Evolutionary conservation across 2,113 vertebrate species (phyloP), one percentile per base, ranked within the genome.

Genomic region (Ailuropoda melanoleuca): DNA sequence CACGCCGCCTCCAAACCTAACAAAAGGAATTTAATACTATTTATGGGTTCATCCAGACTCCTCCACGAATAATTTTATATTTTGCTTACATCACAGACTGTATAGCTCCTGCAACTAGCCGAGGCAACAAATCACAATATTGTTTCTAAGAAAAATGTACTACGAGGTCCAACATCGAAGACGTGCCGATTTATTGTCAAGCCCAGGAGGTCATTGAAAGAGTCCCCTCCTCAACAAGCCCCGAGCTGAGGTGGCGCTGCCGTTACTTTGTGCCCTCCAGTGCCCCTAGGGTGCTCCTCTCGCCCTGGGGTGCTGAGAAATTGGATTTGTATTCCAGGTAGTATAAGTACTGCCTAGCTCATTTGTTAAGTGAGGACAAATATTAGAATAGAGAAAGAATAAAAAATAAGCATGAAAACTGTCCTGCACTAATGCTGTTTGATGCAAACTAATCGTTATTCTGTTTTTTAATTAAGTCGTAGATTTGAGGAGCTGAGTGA

Each of bases 1-100:
- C 17, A n/a, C 56, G 46, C 93, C 48, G 53, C 55, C 66, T 95
- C 29, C n/a, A 83, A 48, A 77, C 60, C 77, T 72, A 96, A 66
- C 11, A 88, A 39, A 64, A 96, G 43, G 55, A 84, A 95, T 62
- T 87, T 60, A 66, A 11, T n/a, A 11, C 93, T 66, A 13, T 48
- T 88, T 43, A 84, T 80, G 29, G 7, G 37, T 39, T 50, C 50
- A 19, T 86, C 66, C 53, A 83, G 74, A 77, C 29, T 55, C 39
- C 39, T 37, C 19, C 88, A 62, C 48, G 50, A 90, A 87, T 74
- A 48, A 48, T 53, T 90, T 58, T 78, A 2, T 50, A 50, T 39
- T 72, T 87, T 86, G 78, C 39, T 78, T 50, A 68, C 26, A 37
- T 68, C 46, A 19, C 5, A 9, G 55, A 48, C 43, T 90, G 13